Evolutionary conservation across 2,888 invertebrate species (phyloP).

Genomic region (Cataglyphis altisquamis): DNA sequence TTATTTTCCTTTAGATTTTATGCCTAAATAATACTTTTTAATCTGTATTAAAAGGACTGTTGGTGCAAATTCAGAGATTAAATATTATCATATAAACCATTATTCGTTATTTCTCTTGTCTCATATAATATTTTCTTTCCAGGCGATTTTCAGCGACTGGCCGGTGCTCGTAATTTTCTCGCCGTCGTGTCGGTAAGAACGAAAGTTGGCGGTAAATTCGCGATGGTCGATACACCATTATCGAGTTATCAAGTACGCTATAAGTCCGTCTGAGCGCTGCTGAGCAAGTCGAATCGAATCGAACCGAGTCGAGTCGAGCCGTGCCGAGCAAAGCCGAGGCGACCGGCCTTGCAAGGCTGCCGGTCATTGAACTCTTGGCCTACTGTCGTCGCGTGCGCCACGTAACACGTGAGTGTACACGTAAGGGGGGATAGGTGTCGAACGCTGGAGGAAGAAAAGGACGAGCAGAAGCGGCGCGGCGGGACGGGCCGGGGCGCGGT

Average conservation of each 20-base stretch:
- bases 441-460: slow-evolving; percentile 61
- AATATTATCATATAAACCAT: neutral
- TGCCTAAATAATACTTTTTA: neutral
- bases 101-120: neutral
- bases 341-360: slow-evolving; percentile 85
- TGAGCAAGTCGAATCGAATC: slow-evolving; percentile 39
- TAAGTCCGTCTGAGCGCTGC: slow-evolving; percentile 21
- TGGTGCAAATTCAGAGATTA: neutral
- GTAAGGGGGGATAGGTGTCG: slow-evolving; percentile 71
- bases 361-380: slow-evolving; percentile 84
- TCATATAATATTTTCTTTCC: neutral
- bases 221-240: slow-evolving; percentile 74
- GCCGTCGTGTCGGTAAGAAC: slow-evolving; percentile 70
- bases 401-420: slow-evolving; percentile 72
- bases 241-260: slow-evolving; percentile 35
- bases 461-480: slow-evolving; percentile 24
- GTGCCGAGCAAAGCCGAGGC: slow-evolving; percentile 29
- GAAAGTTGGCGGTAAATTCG: slow-evolving; percentile 64
- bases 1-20: neutral
- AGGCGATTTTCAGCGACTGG: neutral
- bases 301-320: neutral
- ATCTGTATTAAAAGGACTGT: neutral
- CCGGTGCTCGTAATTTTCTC: neutral
- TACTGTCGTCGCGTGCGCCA: slow-evolving; percentile 76
- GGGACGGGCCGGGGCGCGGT: slow-evolving; percentile 6